Conservation (phyloP, 1,140 invertebrate species). For the Drosophila nannoptera region DNA sequence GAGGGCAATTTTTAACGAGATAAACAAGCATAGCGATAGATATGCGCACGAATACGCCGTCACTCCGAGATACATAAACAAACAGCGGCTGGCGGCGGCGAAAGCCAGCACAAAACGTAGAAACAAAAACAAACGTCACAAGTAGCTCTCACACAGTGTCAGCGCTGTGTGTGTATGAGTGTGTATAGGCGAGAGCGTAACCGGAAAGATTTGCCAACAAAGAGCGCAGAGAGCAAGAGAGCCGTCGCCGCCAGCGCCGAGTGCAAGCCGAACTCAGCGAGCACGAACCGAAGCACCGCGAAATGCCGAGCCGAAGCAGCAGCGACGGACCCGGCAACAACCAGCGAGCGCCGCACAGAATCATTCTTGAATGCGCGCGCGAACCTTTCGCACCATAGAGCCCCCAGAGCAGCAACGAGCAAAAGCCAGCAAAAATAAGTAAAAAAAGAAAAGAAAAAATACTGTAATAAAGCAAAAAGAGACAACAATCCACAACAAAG, state of each 20-base stretch:
- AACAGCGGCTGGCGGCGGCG: constrained; percentile 27
- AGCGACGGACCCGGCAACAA: constrained; percentile 53
- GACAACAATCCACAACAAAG: constrained; percentile 15
- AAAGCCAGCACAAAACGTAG: constrained; percentile 70
- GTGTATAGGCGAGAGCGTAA: constrained; percentile 3
- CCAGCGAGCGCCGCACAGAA: constrained; percentile 61
- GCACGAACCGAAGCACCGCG: constrained; percentile 31
- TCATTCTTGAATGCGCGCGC: constrained; percentile 79
- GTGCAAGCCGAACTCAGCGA: constrained; percentile 33
- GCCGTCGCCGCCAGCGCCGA: constrained; percentile 7
- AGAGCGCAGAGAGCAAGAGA: constrained; percentile 35
- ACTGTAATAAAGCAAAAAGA: constrained; percentile 12
- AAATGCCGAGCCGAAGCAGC: constrained; percentile 30
- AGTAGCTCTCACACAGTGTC: constrained; percentile 12
- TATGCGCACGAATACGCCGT: constrained; percentile 7
- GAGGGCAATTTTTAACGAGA: constrained; percentile 48
- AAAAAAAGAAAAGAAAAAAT: constrained; percentile 23
- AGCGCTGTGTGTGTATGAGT: neutral
- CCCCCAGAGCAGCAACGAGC: constrained; percentile 42
- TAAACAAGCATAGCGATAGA: constrained; percentile 8
- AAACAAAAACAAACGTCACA: constrained; percentile 72
- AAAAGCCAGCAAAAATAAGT: constrained; percentile 11
- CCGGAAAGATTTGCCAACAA: constrained; percentile 46
- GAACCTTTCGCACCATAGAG: constrained; percentile 66
- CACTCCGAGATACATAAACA: constrained; percentile 65